phyloP scores from a whole-genome alignment of 2,797 vertebrate genomes.

The Phoebastria nigripes region DNA sequence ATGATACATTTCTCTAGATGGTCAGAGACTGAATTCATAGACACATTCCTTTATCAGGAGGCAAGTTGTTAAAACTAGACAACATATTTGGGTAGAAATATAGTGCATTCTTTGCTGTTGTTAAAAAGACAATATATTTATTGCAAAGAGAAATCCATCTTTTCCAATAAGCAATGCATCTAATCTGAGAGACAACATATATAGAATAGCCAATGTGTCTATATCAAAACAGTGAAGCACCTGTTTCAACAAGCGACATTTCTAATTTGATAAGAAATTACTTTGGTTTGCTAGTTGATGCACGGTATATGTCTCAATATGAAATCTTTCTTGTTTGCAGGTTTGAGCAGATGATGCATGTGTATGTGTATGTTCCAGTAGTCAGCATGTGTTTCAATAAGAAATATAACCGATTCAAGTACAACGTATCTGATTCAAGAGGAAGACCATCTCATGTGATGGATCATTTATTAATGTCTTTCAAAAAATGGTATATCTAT shows the following conservation, averaged over 20 bases:
- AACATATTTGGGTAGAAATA: neutral
- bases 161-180: neutral
- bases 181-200: neutral
- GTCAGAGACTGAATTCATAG: neutral
- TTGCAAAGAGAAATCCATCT: neutral
- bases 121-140: neutral
- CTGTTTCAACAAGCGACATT: neutral
- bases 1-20: neutral
- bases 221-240: neutral
- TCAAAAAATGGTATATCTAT: neutral
- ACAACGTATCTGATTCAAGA: neutral
- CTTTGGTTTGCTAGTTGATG: neutral
- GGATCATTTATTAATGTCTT: conserved; percentile 1
- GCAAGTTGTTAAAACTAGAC: neutral
- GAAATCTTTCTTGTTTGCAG: neutral
- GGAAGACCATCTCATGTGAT: neutral
- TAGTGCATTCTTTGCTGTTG: neutral
- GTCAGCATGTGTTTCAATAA: neutral
- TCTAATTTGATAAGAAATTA: neutral
- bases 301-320: neutral
- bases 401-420: neutral
- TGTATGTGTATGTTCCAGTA: neutral
- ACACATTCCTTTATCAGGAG: neutral
- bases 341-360: neutral
- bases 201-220: neutral